Percentiles rank a stretch among this genome's conserved stretches.
phyloP scores from a whole-genome alignment of 2,888 invertebrate genomes.

The Loripinus fragilis region DNA sequence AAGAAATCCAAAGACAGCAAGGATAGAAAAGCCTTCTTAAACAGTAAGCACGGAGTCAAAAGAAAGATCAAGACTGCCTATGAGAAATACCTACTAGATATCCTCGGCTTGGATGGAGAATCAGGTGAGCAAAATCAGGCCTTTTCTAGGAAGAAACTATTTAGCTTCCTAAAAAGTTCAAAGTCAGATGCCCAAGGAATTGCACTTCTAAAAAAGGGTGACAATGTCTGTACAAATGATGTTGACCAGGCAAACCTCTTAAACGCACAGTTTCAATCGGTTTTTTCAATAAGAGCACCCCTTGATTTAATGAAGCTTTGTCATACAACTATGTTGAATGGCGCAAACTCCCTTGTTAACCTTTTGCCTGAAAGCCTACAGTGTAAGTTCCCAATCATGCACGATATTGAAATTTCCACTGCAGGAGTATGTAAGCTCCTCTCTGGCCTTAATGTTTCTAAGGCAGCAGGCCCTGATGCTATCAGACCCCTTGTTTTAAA shows the following conservation, averaged over 20 bases:
- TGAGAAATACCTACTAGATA: not conserved
- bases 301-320: not conserved
- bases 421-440: not conserved
- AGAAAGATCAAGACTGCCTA: not conserved
- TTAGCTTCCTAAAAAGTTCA: no score
- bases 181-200: not conserved
- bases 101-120: no score
- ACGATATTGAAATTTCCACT: not conserved
- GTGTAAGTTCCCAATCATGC: not conserved
- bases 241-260: not conserved
- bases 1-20: not conserved
- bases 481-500: not conserved
- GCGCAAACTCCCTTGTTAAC: not conserved
- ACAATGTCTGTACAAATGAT: not conserved
- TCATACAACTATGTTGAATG: not conserved
- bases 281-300: no score
- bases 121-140: not conserved
- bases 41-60: conserved; percentile 1
- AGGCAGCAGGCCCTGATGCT: not conserved
- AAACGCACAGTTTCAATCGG: no score
- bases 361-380: not conserved
- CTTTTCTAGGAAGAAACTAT: conserved; percentile 4
- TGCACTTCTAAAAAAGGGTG: not conserved
- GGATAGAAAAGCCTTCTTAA: conserved; percentile 4
- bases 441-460: not conserved